Base-by-base conservation (phyloP, 1,140 invertebrate species). In the Penaeus chinensis region DNA sequence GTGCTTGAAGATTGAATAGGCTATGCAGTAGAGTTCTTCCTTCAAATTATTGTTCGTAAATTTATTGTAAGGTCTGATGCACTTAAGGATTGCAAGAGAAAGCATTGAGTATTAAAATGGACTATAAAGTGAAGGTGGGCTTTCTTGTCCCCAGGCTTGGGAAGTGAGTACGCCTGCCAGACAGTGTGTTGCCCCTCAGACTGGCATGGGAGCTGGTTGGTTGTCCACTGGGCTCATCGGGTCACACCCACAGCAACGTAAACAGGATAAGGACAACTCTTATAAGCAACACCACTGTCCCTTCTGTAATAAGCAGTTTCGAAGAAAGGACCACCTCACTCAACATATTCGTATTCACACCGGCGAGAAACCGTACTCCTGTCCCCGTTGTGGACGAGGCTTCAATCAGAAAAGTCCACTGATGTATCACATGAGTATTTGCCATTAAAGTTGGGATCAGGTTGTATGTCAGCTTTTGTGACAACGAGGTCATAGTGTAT, bases 291-390 rank as follows among this genome's bases (percentile, higher is more conserved):
- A 88, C 79, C 60, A 76, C 61, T 91, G 91, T 65, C 82, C 77
- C 42, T 91, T 85, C 83, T 91, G 91, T 85, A 89, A 89, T 27
- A 91, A 91, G 71, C 85, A 84, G 37, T 94, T 94, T 89, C 89
- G 91, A 32, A 93, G 95, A 90, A 95, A 95, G 90, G 95, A 95
- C 90, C 95, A 95, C 91, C 93, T 95, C 7, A 94, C 94, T 88
- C 95, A 95, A 91, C 95, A 95, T 90, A 93, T 95, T 91, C 93
- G 94, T 19, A 94, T 94, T 84, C 95, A 95, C 91, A 95, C 95
- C 91, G 95, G 91, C 42, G 93, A 93, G 90, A 94, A 93, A 89
- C 93, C 93, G 47, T 93, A 93, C 89, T 93, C 93, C 89, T 94
- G 93, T 90, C 92, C 93, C 88, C 93, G 93, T 3, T 94, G 93